Conservation (phyloP, 2,888 invertebrate genomes). For the Acrobasis suavella region DNA sequence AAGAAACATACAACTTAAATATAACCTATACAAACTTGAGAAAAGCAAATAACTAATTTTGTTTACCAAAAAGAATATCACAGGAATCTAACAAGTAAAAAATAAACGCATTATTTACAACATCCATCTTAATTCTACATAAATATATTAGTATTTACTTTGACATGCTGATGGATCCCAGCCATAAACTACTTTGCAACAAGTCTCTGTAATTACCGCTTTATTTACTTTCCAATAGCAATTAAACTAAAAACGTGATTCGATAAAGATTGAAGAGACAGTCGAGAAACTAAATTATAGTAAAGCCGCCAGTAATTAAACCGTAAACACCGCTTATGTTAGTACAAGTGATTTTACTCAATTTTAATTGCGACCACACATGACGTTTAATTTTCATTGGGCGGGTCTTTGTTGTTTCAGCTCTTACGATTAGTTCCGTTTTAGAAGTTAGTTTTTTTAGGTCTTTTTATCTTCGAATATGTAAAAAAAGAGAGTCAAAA, state of each 20-base stretch:
- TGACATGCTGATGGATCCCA: background rate
- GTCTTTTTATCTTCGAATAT: no score
- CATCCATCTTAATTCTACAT: background rate
- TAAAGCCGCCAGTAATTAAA: slow-evolving; percentile 23
- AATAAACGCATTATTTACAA: no score
- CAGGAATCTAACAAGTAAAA: no score
- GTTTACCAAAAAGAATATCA: no score
- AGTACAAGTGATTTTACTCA: slow-evolving; percentile 22
- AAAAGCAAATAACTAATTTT: no score
- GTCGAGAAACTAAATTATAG: slow-evolving; percentile 22
- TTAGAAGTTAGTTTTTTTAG: background rate
- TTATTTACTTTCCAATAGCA: slow-evolving; percentile 30
- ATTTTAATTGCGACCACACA: slow-evolving; percentile 26
- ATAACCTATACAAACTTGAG: no score
- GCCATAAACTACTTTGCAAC: slow-evolving; percentile 4
- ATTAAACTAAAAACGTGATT: slow-evolving; percentile 31
- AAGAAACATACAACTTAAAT: no score
- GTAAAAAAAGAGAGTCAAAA: no score
- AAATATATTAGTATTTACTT: background rate
- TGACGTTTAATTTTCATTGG: slow-evolving; percentile 24
- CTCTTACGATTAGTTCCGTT: background rate
- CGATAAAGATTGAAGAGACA: slow-evolving; percentile 25
- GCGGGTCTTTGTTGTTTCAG: slow-evolving; percentile 18
- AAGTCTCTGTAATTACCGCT: slow-evolving; percentile 25
- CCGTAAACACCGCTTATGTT: slow-evolving; percentile 22